These are phyloP conservation scores for Drosophila niveifrons DNA, from an alignment of 2,888 invertebrate species.

Conservation along the genomic window DNA sequence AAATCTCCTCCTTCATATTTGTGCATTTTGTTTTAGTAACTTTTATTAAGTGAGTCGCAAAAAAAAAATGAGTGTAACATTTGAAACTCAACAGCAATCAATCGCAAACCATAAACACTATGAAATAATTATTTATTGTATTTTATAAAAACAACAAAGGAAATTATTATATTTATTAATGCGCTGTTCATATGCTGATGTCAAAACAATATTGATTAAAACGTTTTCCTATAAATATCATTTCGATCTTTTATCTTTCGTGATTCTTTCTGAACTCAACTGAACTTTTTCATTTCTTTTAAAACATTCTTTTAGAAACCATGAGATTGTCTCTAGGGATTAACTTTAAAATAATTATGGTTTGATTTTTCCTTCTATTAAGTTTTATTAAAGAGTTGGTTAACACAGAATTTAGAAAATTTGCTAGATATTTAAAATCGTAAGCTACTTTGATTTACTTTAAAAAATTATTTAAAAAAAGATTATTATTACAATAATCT, in stretches of 20 bases:
- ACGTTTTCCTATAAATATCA: constrained; percentile 25
- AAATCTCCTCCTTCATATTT: constrained; percentile 3
- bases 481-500: too few relatives aligned
- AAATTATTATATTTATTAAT: constrained; percentile 49
- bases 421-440: too few relatives aligned
- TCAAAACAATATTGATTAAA: constrained; percentile 36
- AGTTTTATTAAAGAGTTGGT: too few relatives aligned
- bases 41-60: constrained; percentile 33
- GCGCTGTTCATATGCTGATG: constrained; percentile 11
- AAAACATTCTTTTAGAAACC: too few relatives aligned
- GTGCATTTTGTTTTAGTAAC: constrained; percentile 61
- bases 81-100: constrained; percentile 17
- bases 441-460: too few relatives aligned
- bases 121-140: constrained; percentile 70
- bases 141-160: constrained; percentile 52
- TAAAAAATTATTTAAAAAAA: too few relatives aligned
- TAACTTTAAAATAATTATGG: background rate
- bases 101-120: constrained; percentile 38
- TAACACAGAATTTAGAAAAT: too few relatives aligned
- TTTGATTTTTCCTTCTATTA: background rate
- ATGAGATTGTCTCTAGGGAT: too few relatives aligned
- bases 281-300: too few relatives aligned
- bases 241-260: background rate
- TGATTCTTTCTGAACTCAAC: background rate
- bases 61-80: constrained; percentile 7